Evolutionary conservation across 2,888 invertebrate species (phyloP).

Genomic region (Microctonus hyperodae): DNA sequence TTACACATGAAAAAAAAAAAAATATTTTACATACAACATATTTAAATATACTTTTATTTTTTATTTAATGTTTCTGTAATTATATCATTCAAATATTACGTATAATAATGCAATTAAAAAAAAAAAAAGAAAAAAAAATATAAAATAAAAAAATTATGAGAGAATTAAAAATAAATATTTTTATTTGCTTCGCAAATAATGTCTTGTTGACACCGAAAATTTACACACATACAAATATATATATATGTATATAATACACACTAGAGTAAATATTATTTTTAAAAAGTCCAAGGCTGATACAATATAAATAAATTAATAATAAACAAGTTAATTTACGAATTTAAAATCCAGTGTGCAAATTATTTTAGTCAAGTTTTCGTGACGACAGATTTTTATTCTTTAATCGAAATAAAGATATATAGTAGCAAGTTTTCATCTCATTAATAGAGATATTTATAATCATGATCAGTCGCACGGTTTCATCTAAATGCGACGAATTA

Average conservation of each 20-base stretch:
- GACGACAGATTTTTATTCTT: conserved; percentile 3
- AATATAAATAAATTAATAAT: background rate
- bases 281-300: background rate
- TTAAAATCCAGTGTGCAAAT: too few species aligned
- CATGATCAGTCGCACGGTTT: conserved; percentile 45
- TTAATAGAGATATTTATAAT: conserved; percentile 57
- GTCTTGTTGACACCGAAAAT: background rate
- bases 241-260: too few species aligned
- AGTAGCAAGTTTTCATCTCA: conserved; percentile 34
- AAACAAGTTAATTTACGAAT: too few species aligned
- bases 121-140: too few species aligned
- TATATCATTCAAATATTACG: background rate
- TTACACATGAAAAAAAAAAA: too few species aligned
- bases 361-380: background rate
- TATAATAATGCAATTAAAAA: too few species aligned
- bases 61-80: background rate
- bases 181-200: background rate
- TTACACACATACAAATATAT: background rate
- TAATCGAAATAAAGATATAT: background rate
- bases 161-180: background rate
- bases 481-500: conserved; percentile 48
- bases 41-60: background rate
- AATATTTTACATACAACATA: too few species aligned
- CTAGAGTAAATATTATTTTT: conserved; percentile 14
- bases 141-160: too few species aligned